Percentiles rank a stretch among this genome's conserved stretches.
phyloP scores from a whole-genome alignment of 2,797 vertebrate genomes.

The Pithecia hirsuta region DNA sequence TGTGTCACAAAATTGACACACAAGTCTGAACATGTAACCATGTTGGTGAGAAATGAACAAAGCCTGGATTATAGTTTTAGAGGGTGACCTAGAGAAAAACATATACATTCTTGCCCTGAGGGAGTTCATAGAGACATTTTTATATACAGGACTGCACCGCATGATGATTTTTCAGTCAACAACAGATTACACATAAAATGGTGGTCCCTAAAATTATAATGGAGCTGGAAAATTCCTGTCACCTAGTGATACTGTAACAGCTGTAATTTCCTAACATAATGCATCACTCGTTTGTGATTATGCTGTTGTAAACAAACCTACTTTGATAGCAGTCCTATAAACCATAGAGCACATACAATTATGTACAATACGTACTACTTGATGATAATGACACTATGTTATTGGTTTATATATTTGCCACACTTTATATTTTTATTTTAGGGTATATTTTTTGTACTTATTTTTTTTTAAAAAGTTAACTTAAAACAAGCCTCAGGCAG shows the following conservation, averaged over 20 bases:
- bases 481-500: not conserved
- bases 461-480: not conserved
- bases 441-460: not conserved
- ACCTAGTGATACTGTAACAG: not conserved
- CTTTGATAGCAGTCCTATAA: not conserved
- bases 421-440: not conserved
- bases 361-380: not conserved
- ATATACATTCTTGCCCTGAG: not conserved
- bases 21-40: not conserved
- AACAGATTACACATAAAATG: not conserved
- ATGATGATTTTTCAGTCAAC: not conserved
- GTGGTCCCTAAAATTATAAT: not conserved
- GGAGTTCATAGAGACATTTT: not conserved
- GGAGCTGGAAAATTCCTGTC: not conserved
- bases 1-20: not conserved
- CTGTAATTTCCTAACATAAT: not conserved
- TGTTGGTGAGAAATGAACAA: not conserved
- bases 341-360: not conserved
- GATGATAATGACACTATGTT: not conserved
- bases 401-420: not conserved
- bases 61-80: not conserved
- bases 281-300: not conserved
- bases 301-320: not conserved
- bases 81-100: not conserved
- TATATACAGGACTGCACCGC: not conserved